Evolutionary conservation across 2,113 vertebrate species (phyloP), one percentile per base, ranked within the genome.

Genomic region (Phaethornis superciliosus): DNA sequence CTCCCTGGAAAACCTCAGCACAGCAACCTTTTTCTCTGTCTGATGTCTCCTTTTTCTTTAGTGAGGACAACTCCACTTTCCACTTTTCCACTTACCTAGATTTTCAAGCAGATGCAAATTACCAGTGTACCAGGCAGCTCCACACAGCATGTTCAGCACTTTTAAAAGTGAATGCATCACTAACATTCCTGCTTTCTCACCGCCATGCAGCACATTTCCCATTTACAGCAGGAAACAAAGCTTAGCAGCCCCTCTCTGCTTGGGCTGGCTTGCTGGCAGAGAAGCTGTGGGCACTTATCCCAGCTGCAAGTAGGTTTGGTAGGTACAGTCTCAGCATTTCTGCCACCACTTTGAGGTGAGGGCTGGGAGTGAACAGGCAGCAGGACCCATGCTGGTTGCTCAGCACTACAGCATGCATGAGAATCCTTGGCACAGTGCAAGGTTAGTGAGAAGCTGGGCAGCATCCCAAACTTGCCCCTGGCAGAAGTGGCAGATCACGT

Each of bases 401-500:
- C 80, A 85, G 55, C 64, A 70, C 26, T 6, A 3, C 32, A 55
- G 64, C 60, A 30, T 59, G 68, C 37, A 4, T 69, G 63, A 90
- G 63, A 93, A 93, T 93, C 63, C 60, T 33, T 90, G 96, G 94
- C 85, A 63, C 47, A 20, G 32, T 0, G 1, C 10, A 6, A 80
- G 55, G 68, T 32, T 93, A 55, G 23, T 81, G 85, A 81, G 80
- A 81, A 70, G 32, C 72, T 81, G 91, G 96, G 82, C 88, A 85
- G 60, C 76, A 27, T 71, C 64, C 88, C 90, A 93, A 15, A 55
- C 47, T 88, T 92, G 90, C 94, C 60, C 64, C 56, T 3, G 4
- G 96, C 88, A 93, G 63, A 88, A 67, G 4, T 94, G 88, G 94
- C 74, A 95, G 59, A 70, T 91, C 63, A n/a, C 0, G 0, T 27